phyloP scores from a whole-genome alignment of 2,888 invertebrate species.

The Luffia ferchaultella region DNA sequence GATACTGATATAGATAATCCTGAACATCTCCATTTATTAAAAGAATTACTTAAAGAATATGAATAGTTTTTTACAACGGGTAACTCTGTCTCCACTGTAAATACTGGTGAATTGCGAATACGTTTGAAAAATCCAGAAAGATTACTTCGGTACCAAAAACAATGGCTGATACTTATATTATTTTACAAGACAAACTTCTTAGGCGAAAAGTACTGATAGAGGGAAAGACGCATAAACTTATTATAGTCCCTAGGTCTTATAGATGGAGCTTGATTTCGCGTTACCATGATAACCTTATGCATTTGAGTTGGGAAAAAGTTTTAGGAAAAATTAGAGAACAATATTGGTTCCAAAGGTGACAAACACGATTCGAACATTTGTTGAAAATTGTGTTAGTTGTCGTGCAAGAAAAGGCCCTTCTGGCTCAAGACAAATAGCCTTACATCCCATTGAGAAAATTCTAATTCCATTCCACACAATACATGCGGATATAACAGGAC shows the following conservation, averaged over 20 bases:
- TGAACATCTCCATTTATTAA: conserved; percentile 12
- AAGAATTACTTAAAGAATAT: conserved; percentile 9
- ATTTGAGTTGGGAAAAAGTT: conserved; percentile 18
- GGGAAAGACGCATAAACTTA: conserved; percentile 10
- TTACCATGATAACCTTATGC: conserved; percentile 13
- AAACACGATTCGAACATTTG: conserved; percentile 7
- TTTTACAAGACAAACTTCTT: background rate
- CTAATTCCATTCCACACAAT: conserved; percentile 11
- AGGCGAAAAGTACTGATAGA: conserved; percentile 14
- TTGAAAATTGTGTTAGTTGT: conserved; percentile 8
- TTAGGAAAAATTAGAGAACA: conserved; percentile 2
- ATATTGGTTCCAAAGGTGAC: conserved; percentile 14
- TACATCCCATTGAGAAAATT: conserved; percentile 17
- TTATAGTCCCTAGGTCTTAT: conserved; percentile 12
- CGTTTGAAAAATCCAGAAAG: conserved; percentile 7
- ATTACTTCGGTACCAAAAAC: conserved; percentile 3
- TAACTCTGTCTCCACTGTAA: no score
- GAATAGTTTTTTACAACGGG: conserved; percentile 13
- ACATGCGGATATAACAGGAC: conserved; percentile 9
- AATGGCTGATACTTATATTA: background rate
- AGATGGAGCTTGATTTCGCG: conserved; percentile 15
- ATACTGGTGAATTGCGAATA: conserved; percentile 14
- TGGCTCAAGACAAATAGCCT: conserved; percentile 14
- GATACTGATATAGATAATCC: background rate
- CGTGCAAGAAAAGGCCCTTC: conserved; percentile 15